Percentiles rank a stretch among this genome's conserved stretches.
phyloP scores from a whole-genome alignment of 35 echinoderm and acorn worm species.

The Strongylocentrotus purpuratus region DNA sequence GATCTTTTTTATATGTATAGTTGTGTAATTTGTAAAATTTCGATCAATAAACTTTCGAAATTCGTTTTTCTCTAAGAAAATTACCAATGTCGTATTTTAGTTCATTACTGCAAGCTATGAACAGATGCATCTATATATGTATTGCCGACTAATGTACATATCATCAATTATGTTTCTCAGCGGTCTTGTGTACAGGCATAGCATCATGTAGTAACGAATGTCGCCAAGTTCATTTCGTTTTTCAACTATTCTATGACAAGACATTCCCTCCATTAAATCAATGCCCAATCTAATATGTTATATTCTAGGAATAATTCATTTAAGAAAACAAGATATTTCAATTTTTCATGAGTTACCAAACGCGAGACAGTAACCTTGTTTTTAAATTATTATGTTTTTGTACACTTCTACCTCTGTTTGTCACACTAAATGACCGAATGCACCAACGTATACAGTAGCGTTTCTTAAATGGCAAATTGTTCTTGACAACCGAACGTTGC shows the following conservation, averaged over 20 bases:
- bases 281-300: too few relatives aligned
- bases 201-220: background rate
- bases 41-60: background rate
- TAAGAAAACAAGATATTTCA: background rate
- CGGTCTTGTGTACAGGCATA: background rate
- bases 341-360: background rate
- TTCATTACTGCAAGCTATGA: background rate
- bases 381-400: background rate
- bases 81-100: background rate
- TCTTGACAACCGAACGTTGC: too few relatives aligned
- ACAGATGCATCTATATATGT: background rate
- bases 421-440: background rate
- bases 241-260: background rate
- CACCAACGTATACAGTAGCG: background rate
- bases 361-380: too few relatives aligned
- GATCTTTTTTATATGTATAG: conserved; percentile 5
- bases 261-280: background rate
- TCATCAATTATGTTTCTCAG: background rate
- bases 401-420: background rate
- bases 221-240: background rate
- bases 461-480: background rate
- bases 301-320: background rate
- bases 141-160: background rate
- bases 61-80: background rate
- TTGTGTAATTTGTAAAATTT: background rate